Conservation (phyloP, 2,797 vertebrate species). For the Ispidina lecontei region DNA sequence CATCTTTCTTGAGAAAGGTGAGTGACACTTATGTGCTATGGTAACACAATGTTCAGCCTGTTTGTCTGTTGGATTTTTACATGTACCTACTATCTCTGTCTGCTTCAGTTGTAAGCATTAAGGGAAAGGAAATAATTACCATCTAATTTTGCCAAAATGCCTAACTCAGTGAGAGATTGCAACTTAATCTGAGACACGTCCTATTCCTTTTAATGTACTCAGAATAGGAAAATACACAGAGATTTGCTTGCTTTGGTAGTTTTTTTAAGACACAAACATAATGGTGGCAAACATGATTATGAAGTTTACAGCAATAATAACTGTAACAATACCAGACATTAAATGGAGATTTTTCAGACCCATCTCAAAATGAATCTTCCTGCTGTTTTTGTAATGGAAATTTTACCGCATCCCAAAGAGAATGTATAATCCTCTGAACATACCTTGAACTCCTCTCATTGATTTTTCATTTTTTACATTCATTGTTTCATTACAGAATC, state of each 20-base stretch:
- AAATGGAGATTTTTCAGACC: not conserved
- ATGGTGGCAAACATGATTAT: not conserved
- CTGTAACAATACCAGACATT: not conserved
- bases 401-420: not conserved
- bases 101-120: not conserved
- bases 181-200: not conserved
- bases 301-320: not conserved
- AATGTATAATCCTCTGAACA: not conserved
- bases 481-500: not conserved
- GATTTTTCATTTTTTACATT: not conserved
- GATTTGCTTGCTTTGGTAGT: not conserved
- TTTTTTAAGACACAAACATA: conserved; percentile 20
- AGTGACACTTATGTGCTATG: not conserved
- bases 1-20: not conserved
- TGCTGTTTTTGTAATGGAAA: not conserved
- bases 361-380: not conserved
- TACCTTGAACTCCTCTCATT: not conserved
- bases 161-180: not conserved
- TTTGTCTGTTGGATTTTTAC: not conserved
- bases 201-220: conserved; percentile 4
- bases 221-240: not conserved
- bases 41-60: not conserved
- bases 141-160: not conserved
- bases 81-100: not conserved
- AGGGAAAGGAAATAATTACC: not conserved